phyloP scores from a whole-genome alignment of 2,888 invertebrate species.

The Megaustenia siamemsis region DNA sequence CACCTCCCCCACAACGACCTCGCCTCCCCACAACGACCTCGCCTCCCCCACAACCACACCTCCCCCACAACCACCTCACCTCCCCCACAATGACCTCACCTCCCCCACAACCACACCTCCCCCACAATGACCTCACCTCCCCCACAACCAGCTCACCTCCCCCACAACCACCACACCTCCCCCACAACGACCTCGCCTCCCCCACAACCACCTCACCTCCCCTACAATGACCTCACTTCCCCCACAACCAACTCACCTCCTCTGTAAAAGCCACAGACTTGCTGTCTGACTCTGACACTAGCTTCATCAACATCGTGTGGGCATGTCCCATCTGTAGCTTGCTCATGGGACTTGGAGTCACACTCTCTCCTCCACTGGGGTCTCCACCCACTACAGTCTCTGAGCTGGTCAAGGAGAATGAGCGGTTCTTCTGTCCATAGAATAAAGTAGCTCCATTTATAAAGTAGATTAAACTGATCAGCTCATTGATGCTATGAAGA shows the following conservation, averaged over 20 bases:
- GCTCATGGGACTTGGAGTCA: constrained; percentile 84
- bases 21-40: not conserved
- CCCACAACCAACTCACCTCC: constrained; percentile 84
- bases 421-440: constrained; percentile 62
- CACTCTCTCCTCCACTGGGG: constrained; percentile 74
- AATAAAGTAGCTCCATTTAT: too few relatives aligned
- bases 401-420: constrained; percentile 60
- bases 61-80: not conserved
- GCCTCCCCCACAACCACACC: not conserved
- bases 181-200: too few relatives aligned
- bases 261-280: constrained; percentile 98
- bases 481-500: too few relatives aligned
- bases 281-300: constrained; percentile 92
- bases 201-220: constrained; percentile 84
- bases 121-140: not conserved
- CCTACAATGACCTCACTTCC: constrained; percentile 97
- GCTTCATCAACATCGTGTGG: constrained; percentile 91
- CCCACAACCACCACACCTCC: not conserved
- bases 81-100: too few relatives aligned
- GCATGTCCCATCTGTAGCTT: constrained; percentile 87
- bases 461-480: too few relatives aligned
- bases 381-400: not conserved
- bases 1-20: too few relatives aligned
- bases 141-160: not conserved
- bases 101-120: not conserved